Percentiles rank a stretch among this genome's conserved stretches.
Evolutionary conservation across 2,113 vertebrate species (phyloP).

Genomic region (Neolamprologus sp.): DNA sequence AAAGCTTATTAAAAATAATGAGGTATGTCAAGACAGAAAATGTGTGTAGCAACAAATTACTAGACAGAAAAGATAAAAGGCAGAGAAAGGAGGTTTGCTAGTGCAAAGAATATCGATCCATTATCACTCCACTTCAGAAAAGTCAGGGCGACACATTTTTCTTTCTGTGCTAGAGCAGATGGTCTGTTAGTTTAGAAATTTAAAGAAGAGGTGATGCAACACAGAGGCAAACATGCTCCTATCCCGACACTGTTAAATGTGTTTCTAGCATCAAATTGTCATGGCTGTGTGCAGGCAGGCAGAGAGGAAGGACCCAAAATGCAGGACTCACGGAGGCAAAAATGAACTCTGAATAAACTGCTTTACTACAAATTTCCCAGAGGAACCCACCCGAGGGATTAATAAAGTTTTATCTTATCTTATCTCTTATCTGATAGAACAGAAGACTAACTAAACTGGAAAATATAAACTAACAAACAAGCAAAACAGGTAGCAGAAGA

Average conservation of each 20-base stretch:
- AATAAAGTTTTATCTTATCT: no score
- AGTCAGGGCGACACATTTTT: background rate
- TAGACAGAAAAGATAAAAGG: background rate
- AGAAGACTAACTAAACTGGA: no score
- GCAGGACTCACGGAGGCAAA: no score
- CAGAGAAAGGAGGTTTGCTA: background rate
- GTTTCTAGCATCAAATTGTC: background rate
- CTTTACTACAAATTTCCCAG: no score
- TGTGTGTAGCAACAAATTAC: background rate
- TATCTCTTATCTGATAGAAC: no score
- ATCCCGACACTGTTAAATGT: background rate
- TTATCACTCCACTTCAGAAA: background rate
- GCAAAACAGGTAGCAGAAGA: no score
- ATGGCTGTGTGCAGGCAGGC: background rate
- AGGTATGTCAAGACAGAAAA: background rate
- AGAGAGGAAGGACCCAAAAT: no score
- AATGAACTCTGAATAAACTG: no score
- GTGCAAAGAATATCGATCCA: background rate
- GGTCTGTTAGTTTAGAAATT: background rate
- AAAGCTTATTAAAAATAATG: conserved; percentile 40
- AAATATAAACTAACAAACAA: no score
- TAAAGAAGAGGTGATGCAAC: background rate
- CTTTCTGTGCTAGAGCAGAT: background rate
- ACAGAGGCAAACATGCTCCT: background rate
- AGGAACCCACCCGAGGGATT: no score